A percentile compares a stretch with the other conserved stretches of the same genome.
Evolutionary conservation across 2,888 invertebrate genomes (phyloP).

Genomic region (Conomelus anceps): DNA sequence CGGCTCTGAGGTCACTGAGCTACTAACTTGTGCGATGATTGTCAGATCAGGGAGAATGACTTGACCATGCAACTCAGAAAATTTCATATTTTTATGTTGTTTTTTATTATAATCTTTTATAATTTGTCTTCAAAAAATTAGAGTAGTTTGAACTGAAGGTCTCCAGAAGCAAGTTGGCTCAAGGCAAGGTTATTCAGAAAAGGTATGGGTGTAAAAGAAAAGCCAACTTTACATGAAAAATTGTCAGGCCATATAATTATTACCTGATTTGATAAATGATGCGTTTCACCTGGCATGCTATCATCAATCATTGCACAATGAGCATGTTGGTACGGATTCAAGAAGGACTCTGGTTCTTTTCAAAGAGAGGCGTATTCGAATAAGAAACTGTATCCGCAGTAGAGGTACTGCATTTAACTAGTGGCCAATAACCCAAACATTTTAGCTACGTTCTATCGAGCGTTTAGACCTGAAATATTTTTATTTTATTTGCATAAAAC

Average conservation of each 20-base stretch:
- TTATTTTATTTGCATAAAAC: neutral
- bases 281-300: too few species aligned
- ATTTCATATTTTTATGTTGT: too few species aligned
- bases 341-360: neutral
- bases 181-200: too few species aligned
- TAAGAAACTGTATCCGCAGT: neutral
- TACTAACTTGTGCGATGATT: too few species aligned
- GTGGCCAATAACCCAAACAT: neutral
- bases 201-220: neutral
- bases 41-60: too few species aligned
- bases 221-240: neutral
- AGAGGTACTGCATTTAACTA: neutral
- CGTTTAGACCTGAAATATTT: too few species aligned
- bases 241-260: neutral
- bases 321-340: neutral
- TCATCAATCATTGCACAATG: neutral
- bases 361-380: neutral
- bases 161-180: neutral
- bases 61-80: too few species aligned
- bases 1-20: too few species aligned
- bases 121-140: too few species aligned
- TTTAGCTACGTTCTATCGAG: neutral
- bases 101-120: too few species aligned
- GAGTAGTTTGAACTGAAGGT: too few species aligned
- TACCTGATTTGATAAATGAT: neutral